Evolutionary conservation across 2,797 vertebrate genomes (phyloP).

Genomic region (Mormyrops boulengeri): DNA sequence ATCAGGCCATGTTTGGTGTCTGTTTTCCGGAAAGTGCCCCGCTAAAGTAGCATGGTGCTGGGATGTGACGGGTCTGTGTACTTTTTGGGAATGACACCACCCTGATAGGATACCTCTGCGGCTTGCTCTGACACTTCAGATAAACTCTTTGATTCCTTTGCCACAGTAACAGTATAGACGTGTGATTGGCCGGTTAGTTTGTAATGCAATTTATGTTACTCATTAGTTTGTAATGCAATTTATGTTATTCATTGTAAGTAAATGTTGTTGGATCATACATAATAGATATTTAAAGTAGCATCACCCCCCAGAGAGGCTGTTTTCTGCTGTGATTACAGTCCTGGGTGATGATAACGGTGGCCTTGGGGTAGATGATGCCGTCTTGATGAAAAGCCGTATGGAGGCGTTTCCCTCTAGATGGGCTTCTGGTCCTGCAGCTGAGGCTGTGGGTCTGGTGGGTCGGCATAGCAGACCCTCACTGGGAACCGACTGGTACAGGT

Average conservation of each 20-base stretch:
- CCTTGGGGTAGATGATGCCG: not conserved
- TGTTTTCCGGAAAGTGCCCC: not conserved
- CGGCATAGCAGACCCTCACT: not conserved
- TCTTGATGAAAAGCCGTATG: not conserved
- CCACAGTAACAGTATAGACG: not conserved
- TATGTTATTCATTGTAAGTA: not conserved
- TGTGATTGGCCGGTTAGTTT: not conserved
- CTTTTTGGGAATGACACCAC: not conserved
- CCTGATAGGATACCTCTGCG: not conserved
- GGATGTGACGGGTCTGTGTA: not conserved
- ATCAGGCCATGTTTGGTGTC: not conserved
- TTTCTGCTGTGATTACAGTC: not conserved
- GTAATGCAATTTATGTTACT: not conserved
- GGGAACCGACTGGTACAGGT: not conserved
- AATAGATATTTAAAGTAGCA: not conserved
- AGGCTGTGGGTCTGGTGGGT: not conserved
- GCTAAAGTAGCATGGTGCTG: not conserved
- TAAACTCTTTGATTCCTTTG: not conserved
- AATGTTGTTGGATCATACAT: not conserved
- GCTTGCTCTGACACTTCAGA: not conserved
- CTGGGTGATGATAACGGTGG: not conserved
- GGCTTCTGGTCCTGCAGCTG: not conserved
- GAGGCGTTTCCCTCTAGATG: not conserved
- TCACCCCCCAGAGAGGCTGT: not conserved
- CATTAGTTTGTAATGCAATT: not conserved